Conservation (phyloP, 2,888 invertebrate species). For the Drosophila niveifrons region DNA sequence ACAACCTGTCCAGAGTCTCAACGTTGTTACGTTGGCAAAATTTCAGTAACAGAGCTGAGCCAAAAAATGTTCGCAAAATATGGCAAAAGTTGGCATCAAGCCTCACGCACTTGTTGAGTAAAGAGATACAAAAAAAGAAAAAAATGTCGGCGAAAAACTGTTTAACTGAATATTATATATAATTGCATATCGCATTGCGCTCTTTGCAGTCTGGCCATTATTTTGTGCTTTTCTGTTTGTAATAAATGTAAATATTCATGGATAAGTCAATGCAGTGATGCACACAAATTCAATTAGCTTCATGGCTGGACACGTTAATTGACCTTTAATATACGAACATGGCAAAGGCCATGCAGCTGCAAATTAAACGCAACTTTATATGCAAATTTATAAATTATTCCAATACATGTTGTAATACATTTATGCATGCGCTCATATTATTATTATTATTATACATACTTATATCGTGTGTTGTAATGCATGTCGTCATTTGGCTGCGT, state of each 20-base stretch:
- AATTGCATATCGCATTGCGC: slow-evolving; percentile 33
- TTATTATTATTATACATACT: neutral
- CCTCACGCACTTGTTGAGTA: slow-evolving; percentile 18
- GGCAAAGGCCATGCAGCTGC: neutral
- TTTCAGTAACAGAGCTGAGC: slow-evolving; percentile 2
- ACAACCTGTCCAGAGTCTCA: slow-evolving; percentile 12
- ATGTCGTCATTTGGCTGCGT: neutral
- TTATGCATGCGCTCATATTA: neutral
- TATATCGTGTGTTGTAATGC: neutral
- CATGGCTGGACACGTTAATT: slow-evolving; percentile 64
- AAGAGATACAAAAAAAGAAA: neutral
- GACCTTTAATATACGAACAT: slow-evolving; percentile 54
- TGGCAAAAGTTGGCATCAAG: neutral
- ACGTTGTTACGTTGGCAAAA: slow-evolving; percentile 12
- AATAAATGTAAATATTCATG: slow-evolving; percentile 41
- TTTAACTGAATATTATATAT: slow-evolving; percentile 4
- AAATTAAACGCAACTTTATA: slow-evolving; percentile 9
- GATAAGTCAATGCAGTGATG: slow-evolving; percentile 50
- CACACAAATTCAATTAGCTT: slow-evolving; percentile 66
- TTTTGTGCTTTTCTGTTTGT: slow-evolving; percentile 29
- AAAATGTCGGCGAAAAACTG: neutral
- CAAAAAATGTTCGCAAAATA: neutral
- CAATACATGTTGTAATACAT: neutral
- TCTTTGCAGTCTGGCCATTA: neutral
- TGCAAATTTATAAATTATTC: neutral